Conservation (phyloP, 2,797 vertebrate species). For the Cyclura pinguis region DNA sequence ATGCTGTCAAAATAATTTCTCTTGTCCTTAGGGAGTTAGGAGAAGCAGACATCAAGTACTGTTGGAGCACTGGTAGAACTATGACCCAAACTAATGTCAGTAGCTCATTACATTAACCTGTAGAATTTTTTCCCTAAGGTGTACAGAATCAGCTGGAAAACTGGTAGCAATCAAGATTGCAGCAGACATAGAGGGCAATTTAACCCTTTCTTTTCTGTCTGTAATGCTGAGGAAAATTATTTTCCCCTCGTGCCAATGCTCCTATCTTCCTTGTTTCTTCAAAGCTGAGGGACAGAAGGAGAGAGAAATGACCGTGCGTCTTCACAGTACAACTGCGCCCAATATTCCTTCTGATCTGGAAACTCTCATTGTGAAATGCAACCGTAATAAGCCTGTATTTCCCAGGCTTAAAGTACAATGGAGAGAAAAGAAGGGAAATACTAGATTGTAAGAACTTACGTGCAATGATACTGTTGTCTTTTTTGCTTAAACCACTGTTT, state of each 20-base stretch:
- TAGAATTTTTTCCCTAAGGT: not conserved
- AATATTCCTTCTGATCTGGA: not conserved
- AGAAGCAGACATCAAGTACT: too few relatives aligned
- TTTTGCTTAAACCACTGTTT: not conserved
- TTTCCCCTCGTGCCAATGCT: not conserved
- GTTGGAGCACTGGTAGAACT: not conserved
- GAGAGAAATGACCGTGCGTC: not conserved
- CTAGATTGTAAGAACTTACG: not conserved
- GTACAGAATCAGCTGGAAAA: not conserved
- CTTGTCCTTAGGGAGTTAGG: not conserved
- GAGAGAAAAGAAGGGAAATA: not conserved
- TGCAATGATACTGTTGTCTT: not conserved
- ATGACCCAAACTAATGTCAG: not conserved
- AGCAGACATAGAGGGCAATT: not conserved
- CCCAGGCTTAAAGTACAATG: not conserved
- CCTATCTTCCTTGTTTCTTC: not conserved
- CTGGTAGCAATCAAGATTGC: not conserved
- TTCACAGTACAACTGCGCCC: too few relatives aligned
- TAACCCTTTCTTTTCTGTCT: not conserved
- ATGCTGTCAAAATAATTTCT: not conserved
- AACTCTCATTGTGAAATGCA: conserved; percentile 3
- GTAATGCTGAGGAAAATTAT: not conserved
- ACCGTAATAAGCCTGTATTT: not conserved
- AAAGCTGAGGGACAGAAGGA: not conserved
- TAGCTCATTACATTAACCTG: not conserved